Conservation (phyloP, 92 coral and sea anemone genomes). For the Porites rus region DNA sequence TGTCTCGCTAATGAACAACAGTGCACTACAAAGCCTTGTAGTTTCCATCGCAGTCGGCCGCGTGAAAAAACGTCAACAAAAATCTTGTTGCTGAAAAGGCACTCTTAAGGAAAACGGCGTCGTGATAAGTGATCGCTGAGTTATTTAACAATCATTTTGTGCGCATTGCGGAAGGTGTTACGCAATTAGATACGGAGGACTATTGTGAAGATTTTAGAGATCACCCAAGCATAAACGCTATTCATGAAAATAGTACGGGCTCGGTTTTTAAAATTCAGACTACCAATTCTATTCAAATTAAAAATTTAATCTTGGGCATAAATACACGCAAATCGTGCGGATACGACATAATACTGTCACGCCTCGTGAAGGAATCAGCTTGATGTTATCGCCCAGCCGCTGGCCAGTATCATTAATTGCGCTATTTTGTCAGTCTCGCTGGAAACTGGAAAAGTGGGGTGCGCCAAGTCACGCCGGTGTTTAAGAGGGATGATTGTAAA, state of each 20-base stretch:
- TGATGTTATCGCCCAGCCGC: constrained; percentile 35
- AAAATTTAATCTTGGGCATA: constrained; percentile 22
- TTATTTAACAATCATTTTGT: no score
- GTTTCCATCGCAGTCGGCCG: constrained; percentile 52
- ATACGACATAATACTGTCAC: constrained; percentile 37
- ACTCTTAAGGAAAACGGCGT: no score
- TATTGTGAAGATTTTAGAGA: neutral
- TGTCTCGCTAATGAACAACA: constrained; percentile 26
- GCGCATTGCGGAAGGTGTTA: neutral
- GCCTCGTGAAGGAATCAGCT: constrained; percentile 54
- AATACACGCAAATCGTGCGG: constrained; percentile 62
- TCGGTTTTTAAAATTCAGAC: no score
- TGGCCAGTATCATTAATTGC: constrained; percentile 45
- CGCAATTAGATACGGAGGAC: neutral
- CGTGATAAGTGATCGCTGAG: no score
- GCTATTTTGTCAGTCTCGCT: constrained; percentile 5
- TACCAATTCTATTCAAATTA: neutral
- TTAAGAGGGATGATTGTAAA: no score
- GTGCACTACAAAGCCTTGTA: constrained; percentile 43
- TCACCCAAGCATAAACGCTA: neutral
- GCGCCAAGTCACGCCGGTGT: no score
- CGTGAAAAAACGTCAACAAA: neutral
- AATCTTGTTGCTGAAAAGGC: no score
- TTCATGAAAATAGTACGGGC: no score
- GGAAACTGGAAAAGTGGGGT: no score